Conservation (phyloP, 2,113 vertebrate genomes). For the Sphyrna mokarran region DNA sequence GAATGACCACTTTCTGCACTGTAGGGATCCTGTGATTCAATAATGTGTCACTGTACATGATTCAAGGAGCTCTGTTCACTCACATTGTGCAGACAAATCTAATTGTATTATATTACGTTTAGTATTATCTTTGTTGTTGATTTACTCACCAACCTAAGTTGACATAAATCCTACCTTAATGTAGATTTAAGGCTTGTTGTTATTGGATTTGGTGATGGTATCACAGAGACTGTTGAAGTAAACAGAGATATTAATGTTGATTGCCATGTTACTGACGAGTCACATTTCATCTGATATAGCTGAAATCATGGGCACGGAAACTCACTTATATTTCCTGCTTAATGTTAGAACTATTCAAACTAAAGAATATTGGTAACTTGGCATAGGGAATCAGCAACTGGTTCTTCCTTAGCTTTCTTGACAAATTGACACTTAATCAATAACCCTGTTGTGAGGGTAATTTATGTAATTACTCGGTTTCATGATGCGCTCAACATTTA, state of each 20-base stretch:
- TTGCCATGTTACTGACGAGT: not conserved
- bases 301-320: not conserved
- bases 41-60: not conserved
- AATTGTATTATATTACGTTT: not conserved
- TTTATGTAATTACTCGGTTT: not conserved
- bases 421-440: not conserved
- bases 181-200: not conserved
- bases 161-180: not conserved
- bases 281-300: not conserved
- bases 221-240: not conserved
- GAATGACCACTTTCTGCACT: no score
- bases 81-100: not conserved
- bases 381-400: no score
- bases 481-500: not conserved
- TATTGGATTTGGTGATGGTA: not conserved
- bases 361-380: not conserved
- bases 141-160: not conserved
- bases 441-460: not conserved
- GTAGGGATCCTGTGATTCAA: no score
- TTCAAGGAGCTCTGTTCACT: not conserved
- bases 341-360: not conserved
- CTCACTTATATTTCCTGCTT: not conserved
- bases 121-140: not conserved
- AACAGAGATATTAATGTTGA: not conserved
- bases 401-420: not conserved